Base-by-base conservation (phyloP, 2,797 vertebrate species). In the Crocodylus rhombifer region DNA sequence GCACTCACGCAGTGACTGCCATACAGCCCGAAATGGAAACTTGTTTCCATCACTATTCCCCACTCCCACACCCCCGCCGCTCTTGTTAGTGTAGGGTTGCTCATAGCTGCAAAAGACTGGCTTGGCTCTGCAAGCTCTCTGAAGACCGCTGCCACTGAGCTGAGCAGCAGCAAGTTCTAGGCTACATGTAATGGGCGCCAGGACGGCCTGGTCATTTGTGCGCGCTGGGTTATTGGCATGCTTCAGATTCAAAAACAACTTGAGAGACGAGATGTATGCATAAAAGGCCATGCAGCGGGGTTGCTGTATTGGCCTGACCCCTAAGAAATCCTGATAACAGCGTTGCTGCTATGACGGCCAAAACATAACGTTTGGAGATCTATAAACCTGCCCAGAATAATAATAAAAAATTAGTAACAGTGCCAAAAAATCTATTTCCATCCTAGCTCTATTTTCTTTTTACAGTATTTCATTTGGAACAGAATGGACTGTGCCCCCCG, bases 361-460 rank as follows among this genome's bases (percentile, higher is more conserved):
- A 90, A 77, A 56, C 75, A n/a, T 8, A 6, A 1, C 1, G 4
- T 6, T 79, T 3, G 0, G 77, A 89, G 81, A n/a, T 64, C 28
- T 78, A 89, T 3, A 28, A 91, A 90, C 76, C 77, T 62, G 74
- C 69, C 28, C 4, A 1, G 78, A 82, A 89, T 20, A 62, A 77
- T 51, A 62, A 60, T 51, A 60, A 77, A 86, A 91, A 74, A 89
- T 88, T 3, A 28, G 64, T 65, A 2, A 30, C 56, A 1, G 6
- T 84, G 92, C 77, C 83, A 90, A 64, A 80, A 7, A 16, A 87
- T 73, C 88, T 86, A 83, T 18, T 94, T 89, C 61, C 78, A 85
- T 69, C 83, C 88, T 33, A 2, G 55, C 82, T 81, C 57, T 14
- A 65, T 14, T 23, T 33, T 63, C 63, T 77, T 63, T 2, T 58